Conservation (phyloP, 2,888 invertebrate genomes). For the Patella pellucida region DNA sequence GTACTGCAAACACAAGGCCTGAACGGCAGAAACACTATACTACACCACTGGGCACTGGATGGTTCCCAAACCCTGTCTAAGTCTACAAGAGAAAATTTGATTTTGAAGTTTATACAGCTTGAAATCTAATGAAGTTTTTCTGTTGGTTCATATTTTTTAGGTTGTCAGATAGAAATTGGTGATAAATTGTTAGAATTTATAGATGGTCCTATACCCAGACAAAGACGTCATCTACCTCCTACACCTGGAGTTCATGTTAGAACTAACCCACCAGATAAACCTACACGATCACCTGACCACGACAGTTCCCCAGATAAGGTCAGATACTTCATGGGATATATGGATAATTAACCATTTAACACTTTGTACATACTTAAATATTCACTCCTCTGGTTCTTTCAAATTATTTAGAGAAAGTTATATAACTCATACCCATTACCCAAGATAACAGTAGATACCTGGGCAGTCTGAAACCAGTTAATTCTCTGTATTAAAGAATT, state of each 20-base stretch:
- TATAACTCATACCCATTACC: too few relatives aligned
- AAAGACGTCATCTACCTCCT: constrained; percentile 52
- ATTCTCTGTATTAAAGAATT: too few relatives aligned
- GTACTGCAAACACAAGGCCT: too few relatives aligned
- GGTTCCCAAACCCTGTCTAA: too few relatives aligned
- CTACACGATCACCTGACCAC: constrained; percentile 31
- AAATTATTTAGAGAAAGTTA: not conserved
- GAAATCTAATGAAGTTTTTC: too few relatives aligned
- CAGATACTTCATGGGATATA: too few relatives aligned
- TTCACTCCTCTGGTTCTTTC: not conserved
- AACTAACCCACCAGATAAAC: constrained; percentile 54
- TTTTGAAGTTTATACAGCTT: too few relatives aligned
- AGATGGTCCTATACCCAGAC: constrained; percentile 41
- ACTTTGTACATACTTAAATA: not conserved
- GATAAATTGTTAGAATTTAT: constrained; percentile 51
- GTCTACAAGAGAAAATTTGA: too few relatives aligned
- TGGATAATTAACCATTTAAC: not conserved
- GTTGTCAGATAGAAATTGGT: constrained; percentile 54
- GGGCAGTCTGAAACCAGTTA: constrained; percentile 18
- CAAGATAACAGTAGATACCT: not conserved
- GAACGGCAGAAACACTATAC: too few relatives aligned
- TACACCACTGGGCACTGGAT: too few relatives aligned
- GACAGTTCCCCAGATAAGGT: not conserved
- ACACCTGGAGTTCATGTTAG: constrained; percentile 52
- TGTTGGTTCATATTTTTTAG: constrained; percentile 27